These are phyloP conservation scores for Synergus japonicus DNA, from an alignment of 2,888 invertebrate species.

Conservation along the genomic window DNA sequence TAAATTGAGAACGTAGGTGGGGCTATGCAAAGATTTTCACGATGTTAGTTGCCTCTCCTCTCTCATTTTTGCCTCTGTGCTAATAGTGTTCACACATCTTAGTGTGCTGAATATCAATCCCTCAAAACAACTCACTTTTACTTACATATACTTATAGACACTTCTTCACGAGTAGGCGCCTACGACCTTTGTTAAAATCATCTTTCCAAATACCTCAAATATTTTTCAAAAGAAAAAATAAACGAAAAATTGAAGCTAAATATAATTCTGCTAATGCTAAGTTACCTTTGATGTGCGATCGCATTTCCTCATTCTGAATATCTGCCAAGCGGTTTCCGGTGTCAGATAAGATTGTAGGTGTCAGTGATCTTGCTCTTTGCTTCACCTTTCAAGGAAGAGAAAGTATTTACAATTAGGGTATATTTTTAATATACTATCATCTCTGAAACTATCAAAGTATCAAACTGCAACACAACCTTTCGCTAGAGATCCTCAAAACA, in stretches of 20 bases:
- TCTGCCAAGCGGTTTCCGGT: conserved; percentile 50
- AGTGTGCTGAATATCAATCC: conserved; percentile 3
- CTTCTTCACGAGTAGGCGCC: neutral
- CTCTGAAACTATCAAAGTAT: too few species aligned
- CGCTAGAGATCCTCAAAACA: too few species aligned
- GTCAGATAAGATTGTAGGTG: conserved; percentile 81
- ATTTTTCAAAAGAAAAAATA: neutral
- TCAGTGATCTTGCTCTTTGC: conserved; percentile 87
- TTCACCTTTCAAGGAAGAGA: conserved; percentile 71
- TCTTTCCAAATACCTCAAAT: neutral
- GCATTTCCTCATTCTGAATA: conserved; percentile 57
- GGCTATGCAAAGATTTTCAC: conserved; percentile 53
- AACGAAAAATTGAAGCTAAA: neutral
- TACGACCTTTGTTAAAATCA: neutral
- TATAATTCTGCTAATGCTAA: conserved; percentile 37
- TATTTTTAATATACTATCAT: neutral
- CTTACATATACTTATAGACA: neutral
- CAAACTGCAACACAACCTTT: neutral
- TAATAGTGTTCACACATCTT: neutral
- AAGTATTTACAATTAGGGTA: neutral
- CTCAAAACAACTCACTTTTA: neutral
- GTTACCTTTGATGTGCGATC: conserved; percentile 81
- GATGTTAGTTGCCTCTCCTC: conserved; percentile 6
- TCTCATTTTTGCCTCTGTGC: conserved; percentile 2
- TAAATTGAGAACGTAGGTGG: conserved; percentile 56